Evolutionary conservation across 2,797 vertebrate genomes (phyloP), one percentile per base, ranked within the genome.

Genomic region (Gobio occitaniae): DNA sequence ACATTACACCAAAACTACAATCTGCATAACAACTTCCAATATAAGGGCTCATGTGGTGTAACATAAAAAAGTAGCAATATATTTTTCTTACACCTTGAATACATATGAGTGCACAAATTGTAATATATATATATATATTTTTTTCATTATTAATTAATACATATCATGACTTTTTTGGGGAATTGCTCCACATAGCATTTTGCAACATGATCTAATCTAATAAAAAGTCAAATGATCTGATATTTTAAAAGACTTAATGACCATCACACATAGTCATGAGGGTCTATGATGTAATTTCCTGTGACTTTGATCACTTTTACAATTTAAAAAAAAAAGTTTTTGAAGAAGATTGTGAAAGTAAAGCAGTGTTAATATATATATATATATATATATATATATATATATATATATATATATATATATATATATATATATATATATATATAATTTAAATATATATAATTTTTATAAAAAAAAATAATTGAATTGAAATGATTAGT

Each of bases 291-390:
- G 11, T 25, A 0, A 36, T 66, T 36, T 36, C 65, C 65, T 9
- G 15, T 13, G 11, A 29, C n/a, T 63, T 63, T 63, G 11, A 25
- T 25, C 4, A 10, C 41, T 32, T 75, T 52, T 4, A 32, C 17
- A 52, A 19, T 6, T 4, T 36, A 3, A 0, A 32, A 19, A 0
- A 3, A 0, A 32, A 19, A 0, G 12, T 17, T 48, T 48, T 72
- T 48, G 0, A 48, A 16, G 13, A 0, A 48, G n/a, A 71, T 29
- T n/a, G 38, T 44, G 19, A 13, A n/a, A 61, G 10, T 4, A 44
- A 70, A 13, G 11, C 1, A 0, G 6, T 8, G 21, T 32, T 32
- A 32, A 32, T 32, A 32, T 32, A 32, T 32, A 32, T 32, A 32
- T 32, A 32, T 32, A 32, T 32, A 25, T 32, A 32, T 32, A 32